Evolutionary conservation across 2,113 vertebrate species (phyloP).

Genomic region (Etia nguti): DNA sequence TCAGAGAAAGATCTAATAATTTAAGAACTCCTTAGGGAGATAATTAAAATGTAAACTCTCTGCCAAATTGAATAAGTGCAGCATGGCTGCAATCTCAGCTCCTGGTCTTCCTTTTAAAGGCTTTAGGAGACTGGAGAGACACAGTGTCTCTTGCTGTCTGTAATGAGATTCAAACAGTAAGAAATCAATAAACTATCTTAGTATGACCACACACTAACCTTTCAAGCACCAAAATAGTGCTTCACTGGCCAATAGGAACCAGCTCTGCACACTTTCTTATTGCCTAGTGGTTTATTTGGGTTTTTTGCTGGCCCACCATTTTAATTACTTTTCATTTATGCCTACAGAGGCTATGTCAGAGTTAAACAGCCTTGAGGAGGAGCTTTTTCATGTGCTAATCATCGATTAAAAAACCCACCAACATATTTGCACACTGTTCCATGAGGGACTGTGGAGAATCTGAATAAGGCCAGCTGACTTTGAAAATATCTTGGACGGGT

Average conservation of each 20-base stretch:
- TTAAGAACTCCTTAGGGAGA: background rate
- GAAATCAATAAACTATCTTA: slow-evolving; percentile 52
- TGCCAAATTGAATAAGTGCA: background rate
- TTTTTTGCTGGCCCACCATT: background rate
- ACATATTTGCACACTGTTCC: slow-evolving; percentile 30
- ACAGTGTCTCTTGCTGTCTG: background rate
- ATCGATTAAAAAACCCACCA: slow-evolving; percentile 16
- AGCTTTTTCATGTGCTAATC: slow-evolving; percentile 36
- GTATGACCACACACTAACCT: slow-evolving; percentile 30
- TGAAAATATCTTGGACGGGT: background rate
- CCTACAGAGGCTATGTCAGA: slow-evolving; percentile 17
- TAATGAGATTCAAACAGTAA: slow-evolving; percentile 28
- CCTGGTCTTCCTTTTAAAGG: slow-evolving; percentile 5
- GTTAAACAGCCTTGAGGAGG: slow-evolving; percentile 23
- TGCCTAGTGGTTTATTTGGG: background rate
- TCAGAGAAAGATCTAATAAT: background rate
- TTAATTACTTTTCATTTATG: slow-evolving; percentile 42
- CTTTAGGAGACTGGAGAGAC: background rate
- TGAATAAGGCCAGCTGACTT: slow-evolving; percentile 27
- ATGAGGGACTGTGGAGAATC: background rate
- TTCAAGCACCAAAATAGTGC: slow-evolving; percentile 15
- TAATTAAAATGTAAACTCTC: background rate
- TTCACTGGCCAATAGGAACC: slow-evolving; percentile 10
- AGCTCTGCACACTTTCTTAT: background rate
- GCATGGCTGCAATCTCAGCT: background rate